Evolutionary conservation across 1,140 invertebrate genomes (phyloP).

Genomic region (Scaptomyza hsui): DNA sequence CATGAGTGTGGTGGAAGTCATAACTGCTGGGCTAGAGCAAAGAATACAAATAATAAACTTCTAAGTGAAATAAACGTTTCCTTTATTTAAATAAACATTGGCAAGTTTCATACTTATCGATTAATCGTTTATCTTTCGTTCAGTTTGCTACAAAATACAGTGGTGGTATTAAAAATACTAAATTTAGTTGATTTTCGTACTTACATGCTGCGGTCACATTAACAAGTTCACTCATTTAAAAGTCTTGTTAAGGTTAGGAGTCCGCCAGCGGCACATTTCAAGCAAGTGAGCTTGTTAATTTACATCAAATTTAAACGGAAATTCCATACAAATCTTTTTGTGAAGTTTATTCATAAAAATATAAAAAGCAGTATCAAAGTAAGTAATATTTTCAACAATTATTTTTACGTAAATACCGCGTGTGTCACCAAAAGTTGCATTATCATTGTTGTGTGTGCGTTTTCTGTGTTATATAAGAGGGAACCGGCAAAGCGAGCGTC

Average conservation of each 20-base stretch:
- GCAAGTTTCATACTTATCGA: background rate
- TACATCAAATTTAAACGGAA: conserved; percentile 58
- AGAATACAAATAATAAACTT: conserved; percentile 44
- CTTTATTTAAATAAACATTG: conserved; percentile 10
- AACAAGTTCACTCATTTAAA: conserved; percentile 33
- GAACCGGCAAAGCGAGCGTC: conserved; percentile 42
- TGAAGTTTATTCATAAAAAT: conserved; percentile 27
- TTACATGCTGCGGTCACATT: conserved; percentile 3
- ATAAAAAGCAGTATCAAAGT: conserved; percentile 48
- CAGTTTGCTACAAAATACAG: background rate
- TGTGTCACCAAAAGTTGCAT: conserved; percentile 25
- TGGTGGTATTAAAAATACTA: background rate
- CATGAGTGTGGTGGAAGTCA: conserved; percentile 70
- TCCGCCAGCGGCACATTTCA: conserved; percentile 57
- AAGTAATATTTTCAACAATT: conserved; percentile 37
- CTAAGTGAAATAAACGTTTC: background rate
- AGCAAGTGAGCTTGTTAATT: conserved; percentile 68
- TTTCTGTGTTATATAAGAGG: conserved; percentile 60
- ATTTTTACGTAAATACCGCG: background rate
- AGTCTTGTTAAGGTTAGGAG: conserved; percentile 55
- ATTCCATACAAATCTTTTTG: conserved; percentile 20
- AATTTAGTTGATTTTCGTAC: background rate
- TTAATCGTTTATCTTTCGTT: background rate
- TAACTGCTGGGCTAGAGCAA: conserved; percentile 53
- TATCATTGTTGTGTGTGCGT: conserved; percentile 22